A percentile compares a stretch with the other conserved stretches of the same genome.
These are phyloP conservation scores for Dolichomitus sp. DNA, from an alignment of 2,888 invertebrate genomes.

Conservation along the genomic window DNA sequence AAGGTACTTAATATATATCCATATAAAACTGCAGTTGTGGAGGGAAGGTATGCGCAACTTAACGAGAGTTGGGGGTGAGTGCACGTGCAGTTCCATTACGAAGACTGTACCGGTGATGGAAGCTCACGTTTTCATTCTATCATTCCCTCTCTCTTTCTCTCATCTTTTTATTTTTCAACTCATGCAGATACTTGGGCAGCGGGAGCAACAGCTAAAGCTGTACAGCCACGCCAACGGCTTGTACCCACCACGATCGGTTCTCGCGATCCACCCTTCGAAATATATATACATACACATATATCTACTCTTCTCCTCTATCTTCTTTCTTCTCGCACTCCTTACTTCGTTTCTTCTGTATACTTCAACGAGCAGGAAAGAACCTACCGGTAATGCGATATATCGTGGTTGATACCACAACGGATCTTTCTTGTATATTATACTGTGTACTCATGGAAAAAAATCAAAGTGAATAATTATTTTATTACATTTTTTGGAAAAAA, in stretches of 20 bases:
- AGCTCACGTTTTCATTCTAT: constrained; percentile 32
- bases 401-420: constrained; percentile 70
- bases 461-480: too few species aligned
- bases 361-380: constrained; percentile 45
- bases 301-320: constrained; percentile 51
- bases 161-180: constrained; percentile 8
- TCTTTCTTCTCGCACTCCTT: constrained; percentile 49
- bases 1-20: constrained; percentile 15
- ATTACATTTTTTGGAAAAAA: not conserved
- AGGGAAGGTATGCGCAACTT: not conserved
- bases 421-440: constrained; percentile 59
- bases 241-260: constrained; percentile 27
- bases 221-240: constrained; percentile 23
- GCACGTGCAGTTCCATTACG: constrained; percentile 24
- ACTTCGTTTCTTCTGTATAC: constrained; percentile 65
- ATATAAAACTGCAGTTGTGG: not conserved
- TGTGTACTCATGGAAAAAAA: not conserved
- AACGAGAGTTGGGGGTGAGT: constrained; percentile 32
- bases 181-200: constrained; percentile 18
- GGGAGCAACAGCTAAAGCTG: constrained; percentile 4
- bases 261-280: constrained; percentile 27
- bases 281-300: not conserved
- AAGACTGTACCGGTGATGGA: constrained; percentile 16
- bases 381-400: constrained; percentile 68
- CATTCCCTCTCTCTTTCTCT: not conserved